phyloP scores from a whole-genome alignment of 1,140 invertebrate genomes.

The Drosophila ohnishii region DNA sequence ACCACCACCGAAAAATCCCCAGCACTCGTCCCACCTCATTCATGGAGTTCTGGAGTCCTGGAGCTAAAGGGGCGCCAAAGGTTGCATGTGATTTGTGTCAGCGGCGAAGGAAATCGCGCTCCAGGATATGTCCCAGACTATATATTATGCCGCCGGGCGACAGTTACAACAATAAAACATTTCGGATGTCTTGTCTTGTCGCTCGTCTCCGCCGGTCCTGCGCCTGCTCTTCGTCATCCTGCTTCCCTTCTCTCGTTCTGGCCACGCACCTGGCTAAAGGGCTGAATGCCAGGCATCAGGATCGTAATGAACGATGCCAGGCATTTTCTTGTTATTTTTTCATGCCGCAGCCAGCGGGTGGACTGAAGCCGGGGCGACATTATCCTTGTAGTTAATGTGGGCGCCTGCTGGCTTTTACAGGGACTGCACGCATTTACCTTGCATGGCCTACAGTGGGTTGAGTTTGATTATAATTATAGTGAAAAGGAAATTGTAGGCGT shows the following conservation, averaged over 20 bases:
- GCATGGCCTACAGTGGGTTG: constrained; percentile 38
- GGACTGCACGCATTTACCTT: constrained; percentile 51
- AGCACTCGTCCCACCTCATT: constrained; percentile 28
- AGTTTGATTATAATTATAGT: neutral
- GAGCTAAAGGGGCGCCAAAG: constrained; percentile 37
- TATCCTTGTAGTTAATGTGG: constrained; percentile 77
- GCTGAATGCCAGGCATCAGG: constrained; percentile 15
- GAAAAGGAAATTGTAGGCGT: no score
- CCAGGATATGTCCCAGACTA: constrained; percentile 68
- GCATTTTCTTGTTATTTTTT: constrained; percentile 80
- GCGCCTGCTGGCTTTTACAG: constrained; percentile 41
- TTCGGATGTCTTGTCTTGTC: constrained; percentile 71
- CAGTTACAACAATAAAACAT: constrained; percentile 81
- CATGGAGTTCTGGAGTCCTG: neutral
- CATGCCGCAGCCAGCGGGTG: constrained; percentile 40
- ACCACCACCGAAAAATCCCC: constrained; percentile 53
- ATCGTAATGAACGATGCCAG: constrained; percentile 74
- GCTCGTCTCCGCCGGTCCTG: constrained; percentile 37
- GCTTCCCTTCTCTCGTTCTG: neutral
- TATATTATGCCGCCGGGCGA: constrained; percentile 75
- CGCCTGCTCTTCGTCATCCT: constrained; percentile 11
- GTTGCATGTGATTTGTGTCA: constrained; percentile 80
- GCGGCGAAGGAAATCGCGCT: constrained; percentile 33
- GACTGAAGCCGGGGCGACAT: constrained; percentile 43
- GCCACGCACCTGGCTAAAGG: constrained; percentile 49